Evolutionary conservation across 1,140 invertebrate species (phyloP).

Genomic region (Harpegnathos saltator): DNA sequence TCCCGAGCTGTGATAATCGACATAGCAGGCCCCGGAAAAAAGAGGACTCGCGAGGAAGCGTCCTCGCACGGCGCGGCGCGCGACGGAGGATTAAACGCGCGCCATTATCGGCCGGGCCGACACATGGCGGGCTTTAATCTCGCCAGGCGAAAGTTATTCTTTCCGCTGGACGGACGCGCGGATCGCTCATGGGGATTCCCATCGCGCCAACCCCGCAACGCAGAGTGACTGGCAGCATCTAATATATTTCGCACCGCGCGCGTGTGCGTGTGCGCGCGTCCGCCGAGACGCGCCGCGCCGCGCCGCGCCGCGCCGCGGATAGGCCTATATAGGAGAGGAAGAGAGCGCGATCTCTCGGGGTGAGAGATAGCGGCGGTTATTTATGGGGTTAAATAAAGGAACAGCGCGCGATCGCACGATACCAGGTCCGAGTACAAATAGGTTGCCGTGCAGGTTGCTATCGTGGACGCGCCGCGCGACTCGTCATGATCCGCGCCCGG

Average conservation of each 20-base stretch:
- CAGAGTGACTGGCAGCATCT: slow-evolving; percentile 72
- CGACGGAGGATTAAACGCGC: slow-evolving; percentile 27
- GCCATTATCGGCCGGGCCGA: slow-evolving; percentile 39
- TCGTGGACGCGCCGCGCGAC: slow-evolving; percentile 70
- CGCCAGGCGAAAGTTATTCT: slow-evolving; percentile 53
- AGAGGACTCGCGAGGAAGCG: too few species aligned
- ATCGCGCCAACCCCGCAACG: slow-evolving; percentile 51
- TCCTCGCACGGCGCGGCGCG: too few species aligned
- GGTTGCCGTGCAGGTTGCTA: slow-evolving; percentile 78
- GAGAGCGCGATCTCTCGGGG: too few species aligned
- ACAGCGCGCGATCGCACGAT: slow-evolving; percentile 82
- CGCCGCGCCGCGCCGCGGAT: too few species aligned
- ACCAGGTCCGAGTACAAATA: slow-evolving; percentile 80
- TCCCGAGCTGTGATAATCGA: too few species aligned
- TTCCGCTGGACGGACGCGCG: slow-evolving; percentile 35
- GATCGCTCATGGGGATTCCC: slow-evolving; percentile 65
- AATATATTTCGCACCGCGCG: slow-evolving; percentile 73
- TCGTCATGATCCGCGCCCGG: slow-evolving; percentile 76
- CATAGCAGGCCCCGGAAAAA: too few species aligned
- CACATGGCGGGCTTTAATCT: slow-evolving; percentile 41
- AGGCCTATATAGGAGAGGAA: slow-evolving; percentile 70
- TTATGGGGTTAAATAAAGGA: slow-evolving; percentile 85
- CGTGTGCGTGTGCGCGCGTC: slow-evolving; percentile 1
- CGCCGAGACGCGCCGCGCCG: slow-evolving; percentile 12
- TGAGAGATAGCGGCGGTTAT: slow-evolving; percentile 83